phyloP scores from a whole-genome alignment of 2,888 invertebrate genomes.

The Rapana venosa region DNA sequence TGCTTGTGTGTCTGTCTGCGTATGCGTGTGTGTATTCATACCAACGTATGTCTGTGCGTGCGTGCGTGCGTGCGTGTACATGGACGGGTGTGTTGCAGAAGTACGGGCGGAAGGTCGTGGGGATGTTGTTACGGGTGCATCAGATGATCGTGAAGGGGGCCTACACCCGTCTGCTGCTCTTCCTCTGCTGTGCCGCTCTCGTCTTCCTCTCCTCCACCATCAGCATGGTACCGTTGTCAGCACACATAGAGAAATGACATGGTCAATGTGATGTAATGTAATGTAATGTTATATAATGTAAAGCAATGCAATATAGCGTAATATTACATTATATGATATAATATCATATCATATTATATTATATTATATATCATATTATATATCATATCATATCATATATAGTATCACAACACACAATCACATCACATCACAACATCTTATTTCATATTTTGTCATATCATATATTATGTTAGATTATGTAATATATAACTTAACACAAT shows the following conservation, averaged over 20 bases:
- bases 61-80: not conserved
- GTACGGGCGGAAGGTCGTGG: slow-evolving; percentile 46
- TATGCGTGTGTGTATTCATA: not conserved
- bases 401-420: no score
- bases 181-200: slow-evolving; percentile 57
- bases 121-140: slow-evolving; percentile 44
- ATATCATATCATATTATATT: no score
- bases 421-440: no score
- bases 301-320: no score
- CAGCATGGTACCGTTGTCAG: slow-evolving; percentile 56
- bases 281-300: no score
- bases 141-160: slow-evolving; percentile 45
- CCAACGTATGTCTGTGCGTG: not conserved
- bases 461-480: no score
- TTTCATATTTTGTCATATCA: no score
- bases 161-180: slow-evolving; percentile 53
- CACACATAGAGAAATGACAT: not conserved
- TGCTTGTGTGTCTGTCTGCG: not conserved
- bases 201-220: slow-evolving; percentile 59
- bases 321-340: no score
- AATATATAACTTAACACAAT: no score
- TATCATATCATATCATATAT: no score
- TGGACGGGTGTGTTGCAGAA: slow-evolving; percentile 30
- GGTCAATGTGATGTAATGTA: no score
- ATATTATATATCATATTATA: no score